Evolutionary conservation across 2,113 vertebrate genomes (phyloP).

Genomic region (Gorsachius goisagi): DNA sequence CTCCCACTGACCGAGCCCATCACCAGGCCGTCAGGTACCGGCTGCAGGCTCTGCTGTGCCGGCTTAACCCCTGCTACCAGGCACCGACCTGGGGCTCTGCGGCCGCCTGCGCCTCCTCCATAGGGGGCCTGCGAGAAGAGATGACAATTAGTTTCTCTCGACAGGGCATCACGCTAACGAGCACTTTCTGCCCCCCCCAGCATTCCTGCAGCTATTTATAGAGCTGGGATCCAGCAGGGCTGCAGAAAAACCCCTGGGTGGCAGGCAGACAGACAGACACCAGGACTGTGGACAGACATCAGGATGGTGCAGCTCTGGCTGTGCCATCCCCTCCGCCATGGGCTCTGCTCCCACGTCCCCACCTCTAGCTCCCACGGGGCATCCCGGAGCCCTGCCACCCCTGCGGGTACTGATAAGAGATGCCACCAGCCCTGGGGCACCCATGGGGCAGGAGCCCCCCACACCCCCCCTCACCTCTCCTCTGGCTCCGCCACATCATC

Average conservation of each 20-base stretch:
- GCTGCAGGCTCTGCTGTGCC: neutral
- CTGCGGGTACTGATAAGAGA: fast-evolving
- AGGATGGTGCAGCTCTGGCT: neutral
- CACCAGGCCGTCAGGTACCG: fast-evolving
- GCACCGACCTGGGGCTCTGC: neutral
- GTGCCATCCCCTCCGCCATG: fast-evolving
- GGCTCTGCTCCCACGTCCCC: neutral
- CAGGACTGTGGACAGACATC: fast-evolving
- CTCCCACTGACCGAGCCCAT: neutral
- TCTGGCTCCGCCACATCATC: neutral
- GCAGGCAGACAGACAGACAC: neutral
- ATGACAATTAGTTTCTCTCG: fast-evolving
- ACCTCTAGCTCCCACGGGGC: neutral
- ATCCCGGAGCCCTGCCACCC: neutral
- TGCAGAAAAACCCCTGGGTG: neutral
- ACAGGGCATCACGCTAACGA: neutral
- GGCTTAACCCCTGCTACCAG: neutral
- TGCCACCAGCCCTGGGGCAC: neutral
- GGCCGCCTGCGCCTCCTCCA: neutral
- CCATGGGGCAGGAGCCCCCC: fast-evolving
- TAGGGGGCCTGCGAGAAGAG: neutral
- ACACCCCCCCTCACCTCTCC: neutral
- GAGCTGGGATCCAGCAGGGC: neutral
- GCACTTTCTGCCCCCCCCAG: neutral
- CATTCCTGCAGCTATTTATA: neutral